Base-by-base conservation (phyloP, 2,113 vertebrate species). In the Spea bombifrons region DNA sequence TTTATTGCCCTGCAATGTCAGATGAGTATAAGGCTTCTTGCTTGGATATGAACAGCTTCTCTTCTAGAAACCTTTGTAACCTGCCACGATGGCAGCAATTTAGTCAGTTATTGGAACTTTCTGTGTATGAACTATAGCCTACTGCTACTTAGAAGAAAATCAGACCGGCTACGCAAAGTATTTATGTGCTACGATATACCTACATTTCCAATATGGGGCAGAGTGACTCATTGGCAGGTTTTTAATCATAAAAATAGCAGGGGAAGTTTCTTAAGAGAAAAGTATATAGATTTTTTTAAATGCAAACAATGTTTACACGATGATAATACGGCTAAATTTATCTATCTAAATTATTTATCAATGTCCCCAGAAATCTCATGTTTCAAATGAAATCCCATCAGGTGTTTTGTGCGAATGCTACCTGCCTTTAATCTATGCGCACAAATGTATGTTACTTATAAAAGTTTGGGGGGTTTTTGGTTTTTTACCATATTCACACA, bases 1-100 rank as follows among this genome's bases (percentile, higher is more conserved):
- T 78, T 71, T 78, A 78, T 78, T 78, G 57, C 64, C 57, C 75
- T 69, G 13, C 50, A 63, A 44, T 78, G 55, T 71, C 12, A 57
- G 65, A 50, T 46, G 61, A 30, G 66, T 55, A 17, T 12, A 55
- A 55, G 70, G 50, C 59, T 16, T 78, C 55, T 64, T 70, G 59
- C 44, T 59, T 47, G 68, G 47, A 66, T 59, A 48, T 52, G 46
- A 64, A 59, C 46, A 6, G 15, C 48, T 8, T 5, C n/a, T 12
- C 8, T 17, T 63, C 12, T 30, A 46, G 5, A 57, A n/a, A 64
- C 7, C 55, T 15, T 48, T 50, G 52, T 57, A 70, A 49, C 66
- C 4, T 9, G 55, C 75, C 75, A 71, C 57, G 17, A 61, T 7
- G 9, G 75, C 55, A 71, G 6, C 44, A 57, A 71, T 71, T 50